Evolutionary conservation across 2,888 invertebrate species (phyloP), one percentile per base, ranked within the genome.

Genomic region (Volucella zonaria): DNA sequence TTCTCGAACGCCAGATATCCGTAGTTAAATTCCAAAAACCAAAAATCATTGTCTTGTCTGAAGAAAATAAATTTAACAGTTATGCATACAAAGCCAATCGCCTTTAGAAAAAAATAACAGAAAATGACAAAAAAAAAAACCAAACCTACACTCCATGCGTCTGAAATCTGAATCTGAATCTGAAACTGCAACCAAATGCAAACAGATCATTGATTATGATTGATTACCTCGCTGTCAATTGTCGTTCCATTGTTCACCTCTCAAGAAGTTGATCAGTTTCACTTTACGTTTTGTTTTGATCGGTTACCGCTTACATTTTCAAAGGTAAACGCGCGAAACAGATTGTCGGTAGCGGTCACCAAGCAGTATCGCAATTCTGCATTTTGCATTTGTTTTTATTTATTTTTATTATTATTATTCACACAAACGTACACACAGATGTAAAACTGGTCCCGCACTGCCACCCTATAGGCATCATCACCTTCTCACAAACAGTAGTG

Each of bases 221-320:
- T 85, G 85, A 85, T 85, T 85, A 77, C 85, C 68, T 81, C 52
- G 85, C 85, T 85, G 85, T 85, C 85, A 85, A 85, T 81, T 85
- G 80, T 68, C 68, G 58, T 62, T 47, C 85, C 77, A 85, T 85
- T 85, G 85, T 85, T 81, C 61, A 81, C 85, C 64, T 67, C 77
- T 85, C 85, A 81, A 75, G 76, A 80, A 85, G 74, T 85, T 85
- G 85, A 85, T 85, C 85, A 85, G 85, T 80, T 85, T 81, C 81
- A 73, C 75, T 74, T 85, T 81, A 77, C 67, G 85, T 75, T 80
- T 85, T 85, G 80, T 85, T 80, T 77, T 80, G 80, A 85, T 85
- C 85, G 68, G 61, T 80, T 76, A 85, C 73, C 79, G 81, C 79
- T 49, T 56, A 51, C 79, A 42, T 56, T 49, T 31, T 4, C 62